Evolutionary conservation across 2,797 vertebrate genomes (phyloP), one percentile per base, ranked within the genome.

Genomic region (Amphiprion clarkii): DNA sequence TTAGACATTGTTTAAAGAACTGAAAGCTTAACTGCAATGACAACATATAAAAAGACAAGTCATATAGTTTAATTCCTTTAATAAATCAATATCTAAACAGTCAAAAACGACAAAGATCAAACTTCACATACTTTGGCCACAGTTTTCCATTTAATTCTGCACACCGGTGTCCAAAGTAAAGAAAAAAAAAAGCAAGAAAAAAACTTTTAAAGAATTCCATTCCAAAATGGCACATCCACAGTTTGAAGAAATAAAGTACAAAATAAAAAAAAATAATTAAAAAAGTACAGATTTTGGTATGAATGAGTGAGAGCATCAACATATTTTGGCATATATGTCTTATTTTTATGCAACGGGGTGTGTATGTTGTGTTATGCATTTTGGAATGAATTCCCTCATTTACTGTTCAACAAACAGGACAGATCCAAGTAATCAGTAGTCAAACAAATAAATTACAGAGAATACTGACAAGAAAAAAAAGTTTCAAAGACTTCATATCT

Each of bases 371-470:
- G 76, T 76, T 81, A 27, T 2, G 52, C 19, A 57, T 80, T 85
- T 81, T 74, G 44, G 21, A 83, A 72, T 57, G n/a, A 71, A 72
- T 76, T 74, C 57, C 56, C 4, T 75, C 66, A 78, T 87, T 84
- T 83, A 76, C 78, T 89, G 44, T 90, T 86, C 76, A 90, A 77
- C 31, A 78, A 67, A 78, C 29, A 79, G 27, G 65, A 94, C 85
- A 93, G 90, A 90, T 80, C 72, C 81, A 93, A 77, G 87, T 88
- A 95, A 91, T 94, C 94, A 95, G 92, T 95, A 96, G 95, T 91
- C 85, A 93, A 95, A 95, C 82, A 74, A 93, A 97, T 96, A 96
- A 96, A 95, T 95, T 95, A 94, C 85, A 92, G 53, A 90, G 49
- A 90, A 80, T 82, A 88, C 67, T 78, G 87, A 86, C 52, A 88